Conservation (phyloP, 2,797 vertebrate genomes). For the Lindbergichthys nudifrons region DNA sequence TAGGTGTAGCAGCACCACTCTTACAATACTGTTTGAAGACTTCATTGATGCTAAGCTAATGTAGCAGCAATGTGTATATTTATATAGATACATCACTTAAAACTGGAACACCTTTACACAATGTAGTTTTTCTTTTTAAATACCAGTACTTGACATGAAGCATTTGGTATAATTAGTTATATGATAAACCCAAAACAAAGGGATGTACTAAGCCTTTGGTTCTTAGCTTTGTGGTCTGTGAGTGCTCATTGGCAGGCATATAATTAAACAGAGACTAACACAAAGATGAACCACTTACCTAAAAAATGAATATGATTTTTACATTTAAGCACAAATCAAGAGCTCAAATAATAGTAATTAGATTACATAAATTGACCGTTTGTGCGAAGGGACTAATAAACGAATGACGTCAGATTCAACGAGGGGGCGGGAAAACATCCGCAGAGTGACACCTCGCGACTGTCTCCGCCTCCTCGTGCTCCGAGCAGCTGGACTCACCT, state of each 20-base stretch:
- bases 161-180: neutral
- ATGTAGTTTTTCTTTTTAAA: too few species aligned
- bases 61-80: slow-evolving; percentile 10
- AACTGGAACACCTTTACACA: neutral
- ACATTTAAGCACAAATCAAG: too few species aligned
- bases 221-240: too few species aligned
- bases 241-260: too few species aligned
- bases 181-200: neutral
- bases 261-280: too few species aligned
- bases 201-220: too few species aligned
- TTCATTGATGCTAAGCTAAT: neutral
- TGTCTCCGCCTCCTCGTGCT: neutral
- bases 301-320: too few species aligned
- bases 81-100: slow-evolving; percentile 33
- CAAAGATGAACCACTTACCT: too few species aligned
- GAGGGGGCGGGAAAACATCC: neutral
- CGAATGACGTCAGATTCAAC: neutral
- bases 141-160: too few species aligned
- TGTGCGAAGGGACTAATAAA: neutral
- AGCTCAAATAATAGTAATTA: too few species aligned
- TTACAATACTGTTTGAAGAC: slow-evolving; percentile 33
- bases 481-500: slow-evolving; percentile 41
- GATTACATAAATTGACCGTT: too few species aligned
- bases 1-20: slow-evolving; percentile 20
- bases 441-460: slow-evolving; percentile 40